Base-by-base conservation (phyloP, 2,888 invertebrate genomes). In the Plagodis pulveraria region DNA sequence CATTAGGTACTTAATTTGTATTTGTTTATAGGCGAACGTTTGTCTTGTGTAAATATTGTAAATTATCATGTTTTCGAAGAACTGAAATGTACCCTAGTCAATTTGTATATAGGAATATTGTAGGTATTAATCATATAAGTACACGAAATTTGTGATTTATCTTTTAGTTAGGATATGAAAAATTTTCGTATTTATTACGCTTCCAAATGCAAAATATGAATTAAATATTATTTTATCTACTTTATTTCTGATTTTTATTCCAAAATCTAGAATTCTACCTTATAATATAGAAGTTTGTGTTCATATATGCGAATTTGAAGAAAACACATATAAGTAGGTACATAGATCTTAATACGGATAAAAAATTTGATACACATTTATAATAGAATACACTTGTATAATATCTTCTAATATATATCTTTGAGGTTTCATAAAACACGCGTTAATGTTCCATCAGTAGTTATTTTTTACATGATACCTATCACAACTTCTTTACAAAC, bases 31-130 rank as follows among this genome's bases (percentile, higher is more conserved):
- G 57, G 56, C 52, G 55, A 62, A 60, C 42, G 46, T 80, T 72
- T 72, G 75, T 78, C 46, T 71, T 72, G 76, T 85, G 83, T 84
- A 87, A 76, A 83, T 84, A 83, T 70, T 72, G 75, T 64, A 66
- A 64, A 78, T 67, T 76, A 72, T 78, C 80, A 78, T 70, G 73
- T 76, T 81, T 87, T 88, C 76, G 87, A 88, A 89, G 92, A 91
- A 92, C 92, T 92, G 92, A 92, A 91, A 82, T 89, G 87, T 91
- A 91, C 89, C 88, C 92, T 92, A 92, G 92, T 92, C 92, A 92
- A 92, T 92, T 59, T 92, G 91, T 91, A 92, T 84, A 92, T 92
- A 91, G 68, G 69, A 83, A 78, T 68, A 67, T 72, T 72, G 50
- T 81, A 81, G 80, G 76, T 81, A 78, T 55, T 80, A 72, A 36